Conservation (phyloP, 2,888 invertebrate genomes). For the Drosophila anomelani region DNA sequence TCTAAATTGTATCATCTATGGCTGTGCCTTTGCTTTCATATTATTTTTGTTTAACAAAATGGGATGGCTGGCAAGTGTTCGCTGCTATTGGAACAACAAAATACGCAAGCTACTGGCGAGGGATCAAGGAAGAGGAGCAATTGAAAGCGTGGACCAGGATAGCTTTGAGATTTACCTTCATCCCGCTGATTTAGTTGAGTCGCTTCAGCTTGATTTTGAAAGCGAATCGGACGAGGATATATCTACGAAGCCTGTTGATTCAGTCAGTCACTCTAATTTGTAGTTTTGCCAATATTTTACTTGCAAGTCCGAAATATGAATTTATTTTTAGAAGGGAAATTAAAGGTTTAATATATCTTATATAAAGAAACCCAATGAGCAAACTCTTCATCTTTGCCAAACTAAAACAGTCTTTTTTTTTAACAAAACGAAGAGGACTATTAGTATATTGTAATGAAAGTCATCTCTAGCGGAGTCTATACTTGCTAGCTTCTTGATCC, state of each 20-base stretch:
- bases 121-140: neutral
- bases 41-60: slow-evolving; percentile 18
- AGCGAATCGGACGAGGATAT: slow-evolving; percentile 2
- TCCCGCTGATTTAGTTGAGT: slow-evolving; percentile 22
- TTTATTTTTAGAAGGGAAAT: neutral
- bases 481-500: neutral
- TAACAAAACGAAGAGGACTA: no score
- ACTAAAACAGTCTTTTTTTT: no score
- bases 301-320: neutral
- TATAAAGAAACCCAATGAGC: neutral
- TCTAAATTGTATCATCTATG: slow-evolving; percentile 17
- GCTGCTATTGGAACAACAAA: slow-evolving; percentile 15
- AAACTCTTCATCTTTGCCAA: neutral
- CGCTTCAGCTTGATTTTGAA: slow-evolving; percentile 18
- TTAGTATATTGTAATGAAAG: neutral
- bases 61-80: neutral
- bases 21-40: slow-evolving; percentile 3
- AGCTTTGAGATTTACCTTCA: slow-evolving; percentile 18
- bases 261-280: neutral
- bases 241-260: no score
- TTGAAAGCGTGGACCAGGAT: neutral
- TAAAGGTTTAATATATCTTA: neutral
- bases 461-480: neutral
- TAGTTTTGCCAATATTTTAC: neutral
- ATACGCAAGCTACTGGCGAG: slow-evolving; percentile 10